phyloP scores from a whole-genome alignment of 2,888 invertebrate species.

The Fissipunctia ypsillon region DNA sequence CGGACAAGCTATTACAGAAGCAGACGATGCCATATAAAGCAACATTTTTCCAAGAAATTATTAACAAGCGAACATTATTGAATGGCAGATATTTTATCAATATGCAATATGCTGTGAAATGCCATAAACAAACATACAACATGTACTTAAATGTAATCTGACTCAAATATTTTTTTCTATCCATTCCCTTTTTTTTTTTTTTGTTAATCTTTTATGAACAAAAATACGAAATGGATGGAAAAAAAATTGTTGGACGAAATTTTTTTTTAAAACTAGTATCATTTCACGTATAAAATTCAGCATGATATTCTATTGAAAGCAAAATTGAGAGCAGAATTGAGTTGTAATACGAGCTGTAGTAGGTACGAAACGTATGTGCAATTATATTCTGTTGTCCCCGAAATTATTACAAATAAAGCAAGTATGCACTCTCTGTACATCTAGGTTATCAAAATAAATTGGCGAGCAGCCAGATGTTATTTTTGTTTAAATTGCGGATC shows the following conservation, averaged over 20 bases:
- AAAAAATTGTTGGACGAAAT: too few species aligned
- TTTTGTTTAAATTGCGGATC: constrained; percentile 36
- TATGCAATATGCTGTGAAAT: neutral
- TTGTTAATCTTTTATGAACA: too few species aligned
- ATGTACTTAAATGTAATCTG: neutral
- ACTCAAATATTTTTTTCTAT: neutral
- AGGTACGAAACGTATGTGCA: constrained; percentile 14
- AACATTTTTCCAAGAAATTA: neutral
- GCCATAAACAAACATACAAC: neutral
- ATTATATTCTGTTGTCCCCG: constrained; percentile 8
- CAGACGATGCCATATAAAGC: constrained; percentile 7
- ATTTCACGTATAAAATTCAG: constrained; percentile 1
- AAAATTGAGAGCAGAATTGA: too few species aligned
- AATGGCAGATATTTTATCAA: neutral
- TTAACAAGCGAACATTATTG: neutral
- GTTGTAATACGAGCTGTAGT: constrained; percentile 7
- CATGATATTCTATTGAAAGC: neutral
- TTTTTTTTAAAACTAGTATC: neutral
- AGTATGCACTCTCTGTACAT: constrained; percentile 38
- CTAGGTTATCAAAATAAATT: constrained; percentile 58
- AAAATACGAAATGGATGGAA: too few species aligned
- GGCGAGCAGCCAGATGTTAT: constrained; percentile 56
- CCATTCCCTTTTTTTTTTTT: too few species aligned
- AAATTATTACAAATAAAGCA: constrained; percentile 39
- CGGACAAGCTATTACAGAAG: neutral